These are phyloP conservation scores for Noctilio leporinus DNA, from an alignment of 2,113 vertebrate species.

Conservation along the genomic window DNA sequence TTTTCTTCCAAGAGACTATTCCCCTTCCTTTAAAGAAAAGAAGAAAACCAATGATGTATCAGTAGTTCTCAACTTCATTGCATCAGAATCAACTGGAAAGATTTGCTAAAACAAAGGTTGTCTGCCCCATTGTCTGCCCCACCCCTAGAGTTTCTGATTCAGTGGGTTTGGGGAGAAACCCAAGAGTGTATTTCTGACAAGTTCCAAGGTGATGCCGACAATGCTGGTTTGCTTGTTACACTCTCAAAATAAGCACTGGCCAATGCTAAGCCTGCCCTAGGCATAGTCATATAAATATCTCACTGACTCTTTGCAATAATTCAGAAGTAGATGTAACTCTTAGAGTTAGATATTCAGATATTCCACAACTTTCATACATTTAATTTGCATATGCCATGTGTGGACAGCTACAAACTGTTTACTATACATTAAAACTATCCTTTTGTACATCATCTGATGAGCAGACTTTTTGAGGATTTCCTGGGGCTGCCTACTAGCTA, in stretches of 20 bases:
- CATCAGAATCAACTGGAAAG: neutral
- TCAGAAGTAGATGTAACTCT: neutral
- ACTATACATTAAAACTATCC: neutral
- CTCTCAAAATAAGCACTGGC: neutral
- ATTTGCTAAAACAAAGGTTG: neutral
- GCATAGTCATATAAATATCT: neutral
- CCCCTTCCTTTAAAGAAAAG: neutral
- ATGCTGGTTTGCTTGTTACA: neutral
- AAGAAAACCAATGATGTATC: neutral
- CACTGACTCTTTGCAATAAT: neutral
- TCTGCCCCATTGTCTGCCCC: neutral
- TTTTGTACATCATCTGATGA: neutral
- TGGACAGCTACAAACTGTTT: neutral
- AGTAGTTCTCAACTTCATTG: neutral
- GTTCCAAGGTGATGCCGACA: neutral
- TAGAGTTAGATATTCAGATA: neutral
- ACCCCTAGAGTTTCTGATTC: neutral
- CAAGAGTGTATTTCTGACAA: neutral
- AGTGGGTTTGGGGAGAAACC: neutral
- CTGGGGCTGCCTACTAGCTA: neutral
- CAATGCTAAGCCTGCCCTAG: neutral
- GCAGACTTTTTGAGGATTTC: neutral
- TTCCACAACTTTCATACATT: neutral
- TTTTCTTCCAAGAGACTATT: conserved; percentile 18
- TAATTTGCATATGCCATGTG: neutral